phyloP scores from a whole-genome alignment of 2,797 vertebrate genomes.

The Cebuella pygmaea region DNA sequence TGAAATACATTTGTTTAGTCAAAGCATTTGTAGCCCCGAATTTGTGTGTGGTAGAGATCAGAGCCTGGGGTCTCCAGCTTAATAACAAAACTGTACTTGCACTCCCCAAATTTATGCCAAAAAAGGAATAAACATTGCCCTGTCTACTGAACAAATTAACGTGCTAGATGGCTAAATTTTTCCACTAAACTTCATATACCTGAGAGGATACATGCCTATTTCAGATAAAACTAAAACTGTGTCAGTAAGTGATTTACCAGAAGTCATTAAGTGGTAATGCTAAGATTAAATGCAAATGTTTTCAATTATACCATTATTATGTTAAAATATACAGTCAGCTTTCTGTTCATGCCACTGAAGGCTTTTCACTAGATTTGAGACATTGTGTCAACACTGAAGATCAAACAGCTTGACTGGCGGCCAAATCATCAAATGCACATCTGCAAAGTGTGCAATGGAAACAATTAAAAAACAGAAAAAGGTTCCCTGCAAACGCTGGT shows the following conservation, averaged over 20 bases:
- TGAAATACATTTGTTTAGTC: background rate
- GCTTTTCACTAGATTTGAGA: background rate
- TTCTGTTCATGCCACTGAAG: background rate
- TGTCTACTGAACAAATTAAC: background rate
- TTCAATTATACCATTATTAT: background rate
- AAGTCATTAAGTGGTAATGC: background rate
- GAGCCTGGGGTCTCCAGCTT: background rate
- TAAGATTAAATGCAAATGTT: background rate
- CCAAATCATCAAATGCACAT: background rate
- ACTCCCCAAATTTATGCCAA: no score
- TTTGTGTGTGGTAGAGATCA: background rate
- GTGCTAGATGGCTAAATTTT: background rate
- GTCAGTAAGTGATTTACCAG: background rate
- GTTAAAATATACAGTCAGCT: background rate
- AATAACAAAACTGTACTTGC: background rate
- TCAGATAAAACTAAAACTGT: background rate
- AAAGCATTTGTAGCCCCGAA: background rate
- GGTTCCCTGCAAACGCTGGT: background rate
- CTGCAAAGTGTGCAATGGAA: background rate
- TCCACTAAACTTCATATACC: background rate
- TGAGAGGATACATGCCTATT: background rate
- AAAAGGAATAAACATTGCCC: background rate
- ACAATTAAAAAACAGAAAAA: background rate
- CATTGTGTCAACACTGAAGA: background rate
- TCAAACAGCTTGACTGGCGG: background rate